Evolutionary conservation across 2,113 vertebrate species (phyloP).

Genomic region (Odontophorus gujanensis): DNA sequence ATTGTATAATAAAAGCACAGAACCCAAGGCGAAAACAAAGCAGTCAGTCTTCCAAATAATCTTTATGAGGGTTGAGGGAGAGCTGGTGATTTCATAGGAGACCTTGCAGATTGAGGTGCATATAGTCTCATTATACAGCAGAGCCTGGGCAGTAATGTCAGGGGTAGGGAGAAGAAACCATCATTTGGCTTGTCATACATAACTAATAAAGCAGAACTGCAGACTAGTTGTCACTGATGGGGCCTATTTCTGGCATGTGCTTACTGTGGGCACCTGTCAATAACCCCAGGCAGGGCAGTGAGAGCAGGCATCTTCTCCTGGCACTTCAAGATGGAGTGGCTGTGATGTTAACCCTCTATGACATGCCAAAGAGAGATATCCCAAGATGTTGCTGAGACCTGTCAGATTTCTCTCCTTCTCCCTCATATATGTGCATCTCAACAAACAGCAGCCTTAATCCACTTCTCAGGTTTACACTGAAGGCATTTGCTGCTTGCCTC

Average conservation of each 20-base stretch:
- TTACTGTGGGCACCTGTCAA: background rate
- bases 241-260: background rate
- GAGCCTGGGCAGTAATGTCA: background rate
- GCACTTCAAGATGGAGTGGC: background rate
- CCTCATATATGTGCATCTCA: rapidly evolving
- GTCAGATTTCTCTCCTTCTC: background rate
- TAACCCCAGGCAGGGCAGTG: background rate
- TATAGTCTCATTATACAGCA: conserved; percentile 19
- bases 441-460: background rate
- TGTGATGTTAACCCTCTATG: background rate
- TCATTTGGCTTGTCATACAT: conserved; percentile 25
- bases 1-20: conserved; percentile 55
- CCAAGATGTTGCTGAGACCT: background rate
- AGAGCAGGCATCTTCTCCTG: background rate
- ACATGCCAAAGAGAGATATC: background rate
- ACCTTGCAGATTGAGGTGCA: background rate
- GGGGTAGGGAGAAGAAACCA: background rate
- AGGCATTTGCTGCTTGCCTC: background rate
- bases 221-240: background rate
- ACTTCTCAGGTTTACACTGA: background rate
- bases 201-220: conserved; percentile 20
- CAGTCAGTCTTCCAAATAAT: conserved; percentile 33
- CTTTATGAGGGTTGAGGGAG: conserved; percentile 26
- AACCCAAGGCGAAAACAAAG: conserved; percentile 60
- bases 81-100: conserved; percentile 17